A percentile compares a stretch with the other conserved stretches of the same genome.
Conservation (phyloP, 2,888 invertebrate genomes). For the Dicyrtomina minuta region DNA sequence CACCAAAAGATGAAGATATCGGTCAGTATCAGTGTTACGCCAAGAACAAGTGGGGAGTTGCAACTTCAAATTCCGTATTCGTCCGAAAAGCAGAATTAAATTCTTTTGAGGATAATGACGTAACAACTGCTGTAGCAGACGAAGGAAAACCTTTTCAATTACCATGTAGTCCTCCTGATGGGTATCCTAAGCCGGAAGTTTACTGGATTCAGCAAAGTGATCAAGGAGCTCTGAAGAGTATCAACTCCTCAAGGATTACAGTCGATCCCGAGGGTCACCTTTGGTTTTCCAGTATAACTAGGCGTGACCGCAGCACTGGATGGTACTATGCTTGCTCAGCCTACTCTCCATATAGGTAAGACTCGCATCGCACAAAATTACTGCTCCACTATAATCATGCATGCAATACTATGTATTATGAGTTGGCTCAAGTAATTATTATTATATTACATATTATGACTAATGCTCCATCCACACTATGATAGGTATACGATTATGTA, state of each 20-base stretch:
- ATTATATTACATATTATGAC: no score
- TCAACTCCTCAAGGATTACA: constrained; percentile 91
- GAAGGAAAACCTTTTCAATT: constrained; percentile 89
- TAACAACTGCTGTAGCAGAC: constrained; percentile 64
- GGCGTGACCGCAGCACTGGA: constrained; percentile 76
- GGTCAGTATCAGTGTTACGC: constrained; percentile 58
- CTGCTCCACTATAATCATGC: no score
- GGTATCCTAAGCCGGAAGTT: constrained; percentile 92
- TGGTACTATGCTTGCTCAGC: constrained; percentile 93
- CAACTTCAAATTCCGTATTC: no score
- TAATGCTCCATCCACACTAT: no score
- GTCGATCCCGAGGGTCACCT: constrained; percentile 93
- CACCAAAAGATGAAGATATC: constrained; percentile 67
- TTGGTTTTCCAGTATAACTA: no score
- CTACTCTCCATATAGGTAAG: constrained; percentile 73
- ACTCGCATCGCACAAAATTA: background rate
- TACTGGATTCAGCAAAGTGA: constrained; percentile 80
- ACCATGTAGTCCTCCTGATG: constrained; percentile 89
- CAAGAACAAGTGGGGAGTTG: no score
- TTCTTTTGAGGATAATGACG: constrained; percentile 74
- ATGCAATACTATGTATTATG: no score
- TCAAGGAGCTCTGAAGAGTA: constrained; percentile 76
- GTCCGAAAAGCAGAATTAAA: constrained; percentile 88
- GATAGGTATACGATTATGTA: no score
- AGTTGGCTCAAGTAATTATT: background rate